Base-by-base conservation (phyloP, 2,888 invertebrate species). In the Tryphoninae sp. region DNA sequence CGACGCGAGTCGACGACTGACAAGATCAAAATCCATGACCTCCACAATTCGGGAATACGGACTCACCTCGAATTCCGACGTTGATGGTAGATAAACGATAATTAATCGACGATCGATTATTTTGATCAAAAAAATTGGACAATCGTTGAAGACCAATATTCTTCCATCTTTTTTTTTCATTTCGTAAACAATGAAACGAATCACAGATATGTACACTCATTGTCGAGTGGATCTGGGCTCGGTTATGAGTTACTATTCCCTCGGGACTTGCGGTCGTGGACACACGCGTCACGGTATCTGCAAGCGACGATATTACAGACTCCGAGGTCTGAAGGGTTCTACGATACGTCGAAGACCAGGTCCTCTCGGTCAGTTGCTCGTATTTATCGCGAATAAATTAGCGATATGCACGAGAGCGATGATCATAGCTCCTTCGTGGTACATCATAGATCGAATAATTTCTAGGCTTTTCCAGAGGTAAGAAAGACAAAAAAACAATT, bases 281-380 rank as follows among this genome's bases (percentile, higher is more conserved):
- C 84, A 83, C n/a, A 83, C 85, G 22, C 84, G 84, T 74, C 86
- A 86, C 45, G 88, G 88, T 3, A 85, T 89, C 77, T 86, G 78
- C 80, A 90, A 89, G 80, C 87, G 87, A 75, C 86, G 83, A 79
- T 88, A 86, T 64, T 87, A 88, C 58, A 83, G 88, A 78, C 75
- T 85, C 26, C 86, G 84, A 26, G 85, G 86, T 4, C 68, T 80
- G n/a, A 84, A 84, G 42, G 83, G 85, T 23, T 84, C 85, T 23
- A 81, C 79, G 23, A 72, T 82, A 19, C 87, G 90, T 61, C 86
- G 87, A 71, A 84, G 86, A 73, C 89, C 88, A 1, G 87, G 89
- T 49, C 88, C 89, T 0, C 86, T 90, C 11, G 89, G 89, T 22
- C 88, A 88, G 55, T 69, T 90, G 6, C 81, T 90, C 49, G 86